Conservation (phyloP, 2,797 vertebrate species). For the Acanthiza pusilla region DNA sequence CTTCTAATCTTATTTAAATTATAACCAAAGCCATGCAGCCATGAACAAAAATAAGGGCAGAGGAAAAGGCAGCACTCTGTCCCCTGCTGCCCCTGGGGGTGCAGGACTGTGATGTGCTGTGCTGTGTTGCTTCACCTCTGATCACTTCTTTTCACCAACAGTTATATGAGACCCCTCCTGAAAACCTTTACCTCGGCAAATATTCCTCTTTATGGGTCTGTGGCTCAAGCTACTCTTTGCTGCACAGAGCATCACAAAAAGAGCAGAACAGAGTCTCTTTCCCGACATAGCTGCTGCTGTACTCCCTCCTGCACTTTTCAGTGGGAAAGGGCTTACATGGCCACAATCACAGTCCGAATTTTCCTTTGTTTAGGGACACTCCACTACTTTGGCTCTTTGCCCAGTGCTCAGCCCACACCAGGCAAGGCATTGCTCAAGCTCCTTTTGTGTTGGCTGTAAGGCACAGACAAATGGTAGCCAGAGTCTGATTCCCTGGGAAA, state of each 20-base stretch:
- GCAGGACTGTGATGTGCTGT: neutral
- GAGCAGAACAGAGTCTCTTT: neutral
- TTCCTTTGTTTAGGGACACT: neutral
- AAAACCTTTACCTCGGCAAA: neutral
- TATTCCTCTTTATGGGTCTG: neutral
- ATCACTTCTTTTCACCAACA: neutral
- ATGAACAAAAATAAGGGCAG: neutral
- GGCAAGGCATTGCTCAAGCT: neutral
- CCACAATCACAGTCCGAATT: neutral
- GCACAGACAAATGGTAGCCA: neutral
- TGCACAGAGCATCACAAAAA: neutral
- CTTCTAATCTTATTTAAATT: neutral
- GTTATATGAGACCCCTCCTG: neutral
- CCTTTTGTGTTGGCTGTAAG: neutral
- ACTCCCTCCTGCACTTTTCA: neutral
- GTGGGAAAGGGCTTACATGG: accelerated
- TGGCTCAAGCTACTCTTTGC: neutral
- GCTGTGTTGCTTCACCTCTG: neutral
- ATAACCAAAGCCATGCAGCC: neutral
- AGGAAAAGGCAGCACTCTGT: neutral
- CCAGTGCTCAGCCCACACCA: neutral
- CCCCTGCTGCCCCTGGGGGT: neutral
- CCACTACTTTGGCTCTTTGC: neutral
- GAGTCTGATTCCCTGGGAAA: neutral
- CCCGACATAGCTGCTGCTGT: neutral